A percentile compares a stretch with the other conserved stretches of the same genome.
phyloP scores from a whole-genome alignment of 2,797 vertebrate species.

The Tauraco hartlaubi region DNA sequence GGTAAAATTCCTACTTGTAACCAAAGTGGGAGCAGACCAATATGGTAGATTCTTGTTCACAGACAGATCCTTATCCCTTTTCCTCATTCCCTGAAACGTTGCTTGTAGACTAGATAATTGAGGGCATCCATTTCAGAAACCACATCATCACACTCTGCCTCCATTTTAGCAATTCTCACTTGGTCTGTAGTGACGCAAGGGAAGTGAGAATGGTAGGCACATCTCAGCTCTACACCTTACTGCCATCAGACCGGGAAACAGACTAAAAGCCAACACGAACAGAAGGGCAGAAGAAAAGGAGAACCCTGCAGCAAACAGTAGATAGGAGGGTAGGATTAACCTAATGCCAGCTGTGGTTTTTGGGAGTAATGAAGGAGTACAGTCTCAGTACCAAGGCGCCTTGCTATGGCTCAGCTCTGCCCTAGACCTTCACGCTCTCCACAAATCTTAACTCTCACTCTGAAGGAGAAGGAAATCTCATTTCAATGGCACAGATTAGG shows the following conservation, averaged over 20 bases:
- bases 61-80: neutral
- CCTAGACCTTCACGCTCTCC: neutral
- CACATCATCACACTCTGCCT: neutral
- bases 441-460: neutral
- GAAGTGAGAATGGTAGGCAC: neutral
- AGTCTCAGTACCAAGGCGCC: neutral
- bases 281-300: neutral
- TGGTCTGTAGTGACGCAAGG: rapidly evolving
- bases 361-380: neutral
- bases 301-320: neutral
- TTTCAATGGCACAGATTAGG: neutral
- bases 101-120: neutral
- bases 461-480: neutral
- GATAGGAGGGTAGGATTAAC: neutral
- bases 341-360: neutral
- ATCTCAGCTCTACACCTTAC: neutral
- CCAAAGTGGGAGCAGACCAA: neutral
- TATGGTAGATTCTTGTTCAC: neutral
- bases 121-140: neutral
- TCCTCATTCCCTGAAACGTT: neutral
- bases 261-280: neutral
- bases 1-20: neutral
- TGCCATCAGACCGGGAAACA: neutral
- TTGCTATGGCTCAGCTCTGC: neutral
- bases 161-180: neutral